Conservation (phyloP, 2,888 invertebrate species). For the Exephanes ischioxanthus region DNA sequence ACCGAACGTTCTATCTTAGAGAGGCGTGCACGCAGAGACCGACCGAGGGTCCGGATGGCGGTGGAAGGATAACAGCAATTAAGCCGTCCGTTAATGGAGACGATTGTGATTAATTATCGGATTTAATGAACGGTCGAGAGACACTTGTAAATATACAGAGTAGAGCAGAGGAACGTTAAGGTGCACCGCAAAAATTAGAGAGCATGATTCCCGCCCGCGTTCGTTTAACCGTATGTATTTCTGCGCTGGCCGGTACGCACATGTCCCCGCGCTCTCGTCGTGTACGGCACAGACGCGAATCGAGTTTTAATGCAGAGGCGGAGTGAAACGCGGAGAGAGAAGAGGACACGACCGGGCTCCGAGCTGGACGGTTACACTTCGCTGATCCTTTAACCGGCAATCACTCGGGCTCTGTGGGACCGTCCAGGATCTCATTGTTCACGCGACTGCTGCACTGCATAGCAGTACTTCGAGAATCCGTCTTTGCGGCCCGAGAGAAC, state of each 20-base stretch:
- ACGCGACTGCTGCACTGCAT: constrained; percentile 54
- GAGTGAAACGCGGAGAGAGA: constrained; percentile 33
- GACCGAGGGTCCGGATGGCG: constrained; percentile 68
- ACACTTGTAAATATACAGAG: constrained; percentile 83
- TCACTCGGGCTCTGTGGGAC: constrained; percentile 82
- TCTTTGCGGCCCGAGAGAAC: constrained; percentile 30
- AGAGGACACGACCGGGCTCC: constrained; percentile 7
- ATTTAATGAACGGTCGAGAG: constrained; percentile 82
- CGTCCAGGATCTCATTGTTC: constrained; percentile 73
- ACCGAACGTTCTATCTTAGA: constrained; percentile 43
- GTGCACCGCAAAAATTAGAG: constrained; percentile 84
- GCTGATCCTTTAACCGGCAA: constrained; percentile 83
- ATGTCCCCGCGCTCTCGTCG: constrained; percentile 18
- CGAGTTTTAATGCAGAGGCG: constrained; percentile 27
- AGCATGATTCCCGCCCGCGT: constrained; percentile 79
- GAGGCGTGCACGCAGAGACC: constrained; percentile 15
- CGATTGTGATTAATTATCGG: constrained; percentile 84
- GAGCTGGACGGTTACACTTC: constrained; percentile 80
- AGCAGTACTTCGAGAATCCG: constrained; percentile 6
- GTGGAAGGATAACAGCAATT: constrained; percentile 83
- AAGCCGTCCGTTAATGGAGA: constrained; percentile 83
- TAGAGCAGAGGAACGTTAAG: constrained; percentile 61
- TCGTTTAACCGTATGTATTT: constrained; percentile 29
- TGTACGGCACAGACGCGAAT: constrained; percentile 35
- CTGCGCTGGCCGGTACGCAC: background rate